Conservation (phyloP, 2,888 invertebrate genomes). For the Spodoptera picta region DNA sequence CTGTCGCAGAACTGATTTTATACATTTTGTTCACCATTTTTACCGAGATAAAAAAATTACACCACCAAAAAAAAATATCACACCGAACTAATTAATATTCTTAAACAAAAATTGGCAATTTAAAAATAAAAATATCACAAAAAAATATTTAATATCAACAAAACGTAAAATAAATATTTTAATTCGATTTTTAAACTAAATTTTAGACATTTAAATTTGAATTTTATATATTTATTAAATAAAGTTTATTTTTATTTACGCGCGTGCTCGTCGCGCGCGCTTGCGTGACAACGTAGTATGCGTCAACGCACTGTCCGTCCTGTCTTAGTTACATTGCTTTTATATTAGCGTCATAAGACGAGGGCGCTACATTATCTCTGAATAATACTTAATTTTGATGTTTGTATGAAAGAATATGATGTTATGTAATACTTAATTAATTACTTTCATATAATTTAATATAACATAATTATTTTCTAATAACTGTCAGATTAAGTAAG, state of each 20-base stretch:
- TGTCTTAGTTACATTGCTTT: slow-evolving; percentile 42
- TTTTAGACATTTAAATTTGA: too few relatives aligned
- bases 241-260: slow-evolving; percentile 17
- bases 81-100: background rate
- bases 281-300: slow-evolving; percentile 19
- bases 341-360: slow-evolving; percentile 40
- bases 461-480: too few relatives aligned
- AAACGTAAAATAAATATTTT: background rate
- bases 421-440: background rate
- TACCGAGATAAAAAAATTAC: background rate
- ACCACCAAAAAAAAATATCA: slow-evolving; percentile 1
- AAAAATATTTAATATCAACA: background rate
- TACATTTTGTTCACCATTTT: slow-evolving; percentile 83
- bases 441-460: background rate
- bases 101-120: slow-evolving; percentile 1
- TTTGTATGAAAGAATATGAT: too few relatives aligned
- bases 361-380: slow-evolving; percentile 13
- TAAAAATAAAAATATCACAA: background rate
- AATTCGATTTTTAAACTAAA: too few relatives aligned
- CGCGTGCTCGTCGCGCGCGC: slow-evolving; percentile 16
- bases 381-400: background rate
- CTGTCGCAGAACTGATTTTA: slow-evolving; percentile 66
- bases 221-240: too few relatives aligned
- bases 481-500: too few relatives aligned
- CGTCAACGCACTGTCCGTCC: slow-evolving; percentile 36